A percentile compares a stretch with the other conserved stretches of the same genome.
Conservation (phyloP, 2,113 vertebrate genomes). For the Synchiropus splendidus region DNA sequence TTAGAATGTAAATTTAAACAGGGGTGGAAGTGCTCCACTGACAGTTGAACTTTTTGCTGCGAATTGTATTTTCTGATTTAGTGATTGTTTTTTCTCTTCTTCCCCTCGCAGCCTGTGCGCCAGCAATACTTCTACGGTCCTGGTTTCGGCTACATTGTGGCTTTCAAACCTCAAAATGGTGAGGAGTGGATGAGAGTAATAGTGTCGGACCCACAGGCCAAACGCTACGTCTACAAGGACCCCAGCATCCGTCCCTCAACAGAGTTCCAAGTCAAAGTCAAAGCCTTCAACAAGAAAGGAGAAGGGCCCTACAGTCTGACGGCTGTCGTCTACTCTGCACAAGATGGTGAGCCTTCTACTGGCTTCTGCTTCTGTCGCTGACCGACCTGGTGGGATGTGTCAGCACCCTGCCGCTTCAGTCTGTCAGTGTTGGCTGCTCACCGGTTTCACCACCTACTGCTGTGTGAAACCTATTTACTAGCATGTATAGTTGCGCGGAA, state of each 20-base stretch:
- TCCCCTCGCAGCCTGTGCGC: slow-evolving; percentile 76
- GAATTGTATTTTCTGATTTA: no score
- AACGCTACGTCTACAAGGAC: slow-evolving; percentile 85
- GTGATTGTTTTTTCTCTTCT: no score
- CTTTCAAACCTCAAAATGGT: slow-evolving; percentile 76
- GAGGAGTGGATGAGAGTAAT: slow-evolving; percentile 83
- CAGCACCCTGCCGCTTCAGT: slow-evolving; percentile 31
- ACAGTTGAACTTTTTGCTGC: no score
- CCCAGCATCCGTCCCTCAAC: slow-evolving; percentile 74
- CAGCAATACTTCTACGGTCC: slow-evolving; percentile 90
- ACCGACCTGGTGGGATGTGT: slow-evolving; percentile 4
- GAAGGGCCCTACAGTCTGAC: slow-evolving; percentile 87
- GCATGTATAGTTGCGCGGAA: slow-evolving; percentile 46
- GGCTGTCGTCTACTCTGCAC: slow-evolving; percentile 78
- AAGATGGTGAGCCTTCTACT: slow-evolving; percentile 75
- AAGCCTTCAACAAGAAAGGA: slow-evolving; percentile 86
- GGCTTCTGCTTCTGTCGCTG: background rate
- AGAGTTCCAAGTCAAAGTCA: slow-evolving; percentile 89
- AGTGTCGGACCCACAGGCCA: slow-evolving; percentile 77
- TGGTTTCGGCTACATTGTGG: slow-evolving; percentile 89
- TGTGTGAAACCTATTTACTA: slow-evolving; percentile 32
- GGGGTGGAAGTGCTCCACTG: no score
- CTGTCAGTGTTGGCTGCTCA: slow-evolving; percentile 43
- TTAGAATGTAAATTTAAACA: no score
- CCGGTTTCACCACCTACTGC: slow-evolving; percentile 11